Percentiles rank a stretch among this genome's conserved stretches.
These are phyloP conservation scores for Toxonevra muliebris DNA, from an alignment of 2,888 invertebrate genomes.

Conservation along the genomic window DNA sequence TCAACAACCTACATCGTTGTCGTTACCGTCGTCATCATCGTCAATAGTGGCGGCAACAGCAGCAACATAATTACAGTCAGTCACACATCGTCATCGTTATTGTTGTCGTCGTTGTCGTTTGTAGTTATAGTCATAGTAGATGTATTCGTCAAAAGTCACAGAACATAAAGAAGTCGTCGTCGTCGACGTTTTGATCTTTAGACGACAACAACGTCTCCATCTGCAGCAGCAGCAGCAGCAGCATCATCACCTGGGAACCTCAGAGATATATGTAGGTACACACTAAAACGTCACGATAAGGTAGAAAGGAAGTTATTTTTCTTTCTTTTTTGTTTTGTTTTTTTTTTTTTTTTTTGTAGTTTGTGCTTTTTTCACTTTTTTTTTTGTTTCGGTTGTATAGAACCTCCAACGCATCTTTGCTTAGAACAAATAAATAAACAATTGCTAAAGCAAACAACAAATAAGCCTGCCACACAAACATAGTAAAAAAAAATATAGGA, in stretches of 20 bases:
- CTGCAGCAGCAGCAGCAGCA: constrained; percentile 10
- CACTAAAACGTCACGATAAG: constrained; percentile 9
- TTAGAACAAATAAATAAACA: constrained; percentile 42
- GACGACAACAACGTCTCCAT: constrained; percentile 5
- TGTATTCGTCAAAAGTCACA: constrained; percentile 6
- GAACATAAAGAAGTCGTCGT: not conserved
- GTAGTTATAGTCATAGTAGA: too few relatives aligned
- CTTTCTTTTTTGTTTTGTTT: constrained; percentile 9
- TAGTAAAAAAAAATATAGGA: constrained; percentile 9
- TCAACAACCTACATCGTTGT: not conserved
- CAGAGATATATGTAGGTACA: too few relatives aligned
- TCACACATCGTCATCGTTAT: not conserved
- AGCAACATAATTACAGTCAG: too few relatives aligned
- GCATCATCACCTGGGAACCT: not conserved
- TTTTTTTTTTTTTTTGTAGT: not conserved
- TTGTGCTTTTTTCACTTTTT: constrained; percentile 5
- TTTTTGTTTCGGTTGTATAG: constrained; percentile 2
- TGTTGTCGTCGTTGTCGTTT: not conserved
- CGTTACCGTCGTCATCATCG: not conserved
- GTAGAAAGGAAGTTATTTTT: constrained; percentile 23
- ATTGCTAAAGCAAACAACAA: constrained; percentile 42
- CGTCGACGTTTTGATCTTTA: constrained; percentile 16
- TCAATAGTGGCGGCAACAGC: too few relatives aligned
- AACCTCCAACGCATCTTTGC: constrained; percentile 47
- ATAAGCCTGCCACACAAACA: constrained; percentile 20